Conservation (phyloP, 2,113 vertebrate genomes). For the Hyperoodon ampullatus region DNA sequence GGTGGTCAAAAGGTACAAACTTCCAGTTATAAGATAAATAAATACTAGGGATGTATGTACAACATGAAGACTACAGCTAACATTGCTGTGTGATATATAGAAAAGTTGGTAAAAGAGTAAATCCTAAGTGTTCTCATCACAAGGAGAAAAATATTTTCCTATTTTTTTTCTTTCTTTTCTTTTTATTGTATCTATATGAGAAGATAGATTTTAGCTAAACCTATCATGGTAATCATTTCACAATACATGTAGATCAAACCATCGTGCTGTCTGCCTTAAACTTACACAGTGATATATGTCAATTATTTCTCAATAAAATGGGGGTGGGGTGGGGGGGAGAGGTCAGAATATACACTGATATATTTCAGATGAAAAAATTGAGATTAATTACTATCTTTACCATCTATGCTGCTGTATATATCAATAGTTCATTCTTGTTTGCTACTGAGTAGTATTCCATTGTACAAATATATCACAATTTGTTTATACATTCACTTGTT, state of each 20-base stretch:
- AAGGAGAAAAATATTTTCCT: not conserved
- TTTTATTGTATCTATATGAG: not conserved
- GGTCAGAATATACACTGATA: too few species aligned
- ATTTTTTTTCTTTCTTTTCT: not conserved
- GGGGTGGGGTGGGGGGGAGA: too few species aligned
- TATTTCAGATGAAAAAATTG: not conserved
- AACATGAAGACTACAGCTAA: not conserved
- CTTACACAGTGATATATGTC: not conserved
- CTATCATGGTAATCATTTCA: not conserved
- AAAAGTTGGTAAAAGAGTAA: not conserved
- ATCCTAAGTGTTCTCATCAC: not conserved
- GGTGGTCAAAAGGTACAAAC: not conserved
- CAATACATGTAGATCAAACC: not conserved
- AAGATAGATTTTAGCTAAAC: not conserved
- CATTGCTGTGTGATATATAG: not conserved
- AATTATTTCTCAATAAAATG: not conserved
- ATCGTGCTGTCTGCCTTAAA: not conserved
- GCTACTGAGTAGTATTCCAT: not conserved
- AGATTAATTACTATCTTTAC: not conserved
- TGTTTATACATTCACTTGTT: not conserved
- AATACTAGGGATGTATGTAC: too few species aligned
- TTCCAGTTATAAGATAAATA: not conserved
- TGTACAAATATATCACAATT: not conserved
- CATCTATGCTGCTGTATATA: not conserved
- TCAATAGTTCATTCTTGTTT: not conserved